phyloP scores from a whole-genome alignment of 1,140 invertebrate genomes.

The Maconellicoccus hirsutus region DNA sequence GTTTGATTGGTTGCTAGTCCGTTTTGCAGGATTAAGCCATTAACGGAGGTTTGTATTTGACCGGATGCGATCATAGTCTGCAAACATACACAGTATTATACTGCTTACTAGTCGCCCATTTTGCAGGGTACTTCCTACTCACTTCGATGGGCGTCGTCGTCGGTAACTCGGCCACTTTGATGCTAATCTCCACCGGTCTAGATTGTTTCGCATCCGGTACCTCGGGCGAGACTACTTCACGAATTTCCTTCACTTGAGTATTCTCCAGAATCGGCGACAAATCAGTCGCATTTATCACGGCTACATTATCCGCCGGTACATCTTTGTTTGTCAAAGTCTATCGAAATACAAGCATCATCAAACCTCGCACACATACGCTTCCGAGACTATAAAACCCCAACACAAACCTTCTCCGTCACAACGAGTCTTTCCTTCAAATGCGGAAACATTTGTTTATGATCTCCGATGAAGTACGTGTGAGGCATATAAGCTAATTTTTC shows the following conservation, averaged over 20 bases:
- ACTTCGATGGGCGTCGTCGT: slow-evolving; percentile 82
- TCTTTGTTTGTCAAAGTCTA: slow-evolving; percentile 30
- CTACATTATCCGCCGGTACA: slow-evolving; percentile 63
- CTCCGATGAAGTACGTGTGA: slow-evolving; percentile 96
- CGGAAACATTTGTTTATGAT: slow-evolving; percentile 98
- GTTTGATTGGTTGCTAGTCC: slow-evolving; percentile 89
- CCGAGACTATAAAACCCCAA: too few relatives aligned
- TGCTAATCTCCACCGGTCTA: slow-evolving; percentile 73
- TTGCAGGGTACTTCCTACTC: not conserved
- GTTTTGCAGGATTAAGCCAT: slow-evolving; percentile 85
- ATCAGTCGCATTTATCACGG: slow-evolving; percentile 89
- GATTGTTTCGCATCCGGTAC: slow-evolving; percentile 34
- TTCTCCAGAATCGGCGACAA: slow-evolving; percentile 83
- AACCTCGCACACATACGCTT: too few relatives aligned
- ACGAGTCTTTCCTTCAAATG: slow-evolving; percentile 86
- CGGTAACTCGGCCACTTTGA: slow-evolving; percentile 87
- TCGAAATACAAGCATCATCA: too few relatives aligned
- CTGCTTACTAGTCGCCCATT: too few relatives aligned
- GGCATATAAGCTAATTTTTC: slow-evolving; percentile 99
- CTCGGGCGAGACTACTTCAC: slow-evolving; percentile 47
- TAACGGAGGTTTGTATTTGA: slow-evolving; percentile 81
- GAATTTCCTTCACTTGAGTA: slow-evolving; percentile 71
- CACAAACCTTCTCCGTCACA: slow-evolving; percentile 55
- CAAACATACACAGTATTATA: too few relatives aligned
- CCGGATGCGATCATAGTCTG: slow-evolving; percentile 77